Evolutionary conservation across 2,113 vertebrate genomes (phyloP).

Genomic region (Hemichromis elongatus): DNA sequence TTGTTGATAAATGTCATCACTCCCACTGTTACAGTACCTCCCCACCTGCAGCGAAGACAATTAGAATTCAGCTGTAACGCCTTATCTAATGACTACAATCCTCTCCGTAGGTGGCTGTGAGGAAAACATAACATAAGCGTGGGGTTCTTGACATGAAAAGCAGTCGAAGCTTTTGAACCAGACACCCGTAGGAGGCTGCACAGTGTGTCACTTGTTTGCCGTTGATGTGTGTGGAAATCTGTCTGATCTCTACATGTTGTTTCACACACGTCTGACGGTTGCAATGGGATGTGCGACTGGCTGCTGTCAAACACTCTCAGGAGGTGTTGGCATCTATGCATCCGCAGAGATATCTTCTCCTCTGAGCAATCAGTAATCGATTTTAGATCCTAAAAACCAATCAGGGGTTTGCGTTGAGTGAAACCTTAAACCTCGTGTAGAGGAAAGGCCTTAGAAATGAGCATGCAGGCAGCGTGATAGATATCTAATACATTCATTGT

Average conservation of each 20-base stretch:
- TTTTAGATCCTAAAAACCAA: conserved; percentile 29
- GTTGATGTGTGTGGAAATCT: not conserved
- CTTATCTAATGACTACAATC: not conserved
- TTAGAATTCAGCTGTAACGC: not conserved
- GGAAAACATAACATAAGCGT: not conserved
- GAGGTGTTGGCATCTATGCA: not conserved
- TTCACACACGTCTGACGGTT: not conserved
- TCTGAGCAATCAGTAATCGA: not conserved
- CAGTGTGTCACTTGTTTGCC: not conserved
- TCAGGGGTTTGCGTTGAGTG: not conserved
- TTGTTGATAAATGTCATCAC: not conserved
- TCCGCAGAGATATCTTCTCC: conserved; percentile 3
- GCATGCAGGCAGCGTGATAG: not conserved
- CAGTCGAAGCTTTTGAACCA: not conserved
- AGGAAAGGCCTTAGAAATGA: not conserved
- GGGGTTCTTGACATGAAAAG: not conserved
- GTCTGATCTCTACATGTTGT: not conserved
- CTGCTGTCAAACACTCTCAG: not conserved
- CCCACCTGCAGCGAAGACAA: not conserved
- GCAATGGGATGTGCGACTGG: not conserved
- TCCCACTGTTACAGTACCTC: not conserved
- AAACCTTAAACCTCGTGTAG: not conserved
- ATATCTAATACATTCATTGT: not conserved
- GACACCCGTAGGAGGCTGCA: not conserved
- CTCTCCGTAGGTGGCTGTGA: not conserved